phyloP scores from a whole-genome alignment of 2,113 vertebrate species.

The Peucedramus taeniatus region DNA sequence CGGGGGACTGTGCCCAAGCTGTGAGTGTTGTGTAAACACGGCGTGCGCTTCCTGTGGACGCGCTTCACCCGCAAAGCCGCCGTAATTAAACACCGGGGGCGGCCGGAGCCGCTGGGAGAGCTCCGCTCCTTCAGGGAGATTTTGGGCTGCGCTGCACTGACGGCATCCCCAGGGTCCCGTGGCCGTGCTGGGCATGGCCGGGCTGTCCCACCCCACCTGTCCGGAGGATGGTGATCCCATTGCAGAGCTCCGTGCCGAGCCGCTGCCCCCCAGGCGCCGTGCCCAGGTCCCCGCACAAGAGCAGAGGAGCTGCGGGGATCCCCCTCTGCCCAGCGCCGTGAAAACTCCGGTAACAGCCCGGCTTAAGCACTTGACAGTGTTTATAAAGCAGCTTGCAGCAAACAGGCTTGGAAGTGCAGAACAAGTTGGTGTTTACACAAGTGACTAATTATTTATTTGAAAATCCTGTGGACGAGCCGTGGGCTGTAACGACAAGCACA shows the following conservation, averaged over 20 bases:
- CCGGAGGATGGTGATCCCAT: too few species aligned
- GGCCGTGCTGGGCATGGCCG: fast-evolving
- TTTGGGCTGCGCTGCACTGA: not conserved
- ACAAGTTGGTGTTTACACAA: slow-evolving; percentile 51
- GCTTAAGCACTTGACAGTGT: slow-evolving; percentile 67
- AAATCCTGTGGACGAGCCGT: slow-evolving; percentile 1
- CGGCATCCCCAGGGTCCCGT: fast-evolving
- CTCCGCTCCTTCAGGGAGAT: too few species aligned
- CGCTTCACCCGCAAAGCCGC: not conserved
- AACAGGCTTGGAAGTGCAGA: slow-evolving; percentile 39
- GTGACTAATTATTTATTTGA: slow-evolving; percentile 61
- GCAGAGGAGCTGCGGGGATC: fast-evolving
- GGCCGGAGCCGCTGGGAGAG: not conserved
- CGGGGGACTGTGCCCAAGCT: not conserved
- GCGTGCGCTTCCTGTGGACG: not conserved
- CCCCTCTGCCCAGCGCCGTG: not conserved
- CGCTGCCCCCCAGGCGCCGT: not conserved
- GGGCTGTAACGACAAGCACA: slow-evolving; percentile 40
- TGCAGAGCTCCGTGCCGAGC: too few species aligned
- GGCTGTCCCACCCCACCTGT: fast-evolving
- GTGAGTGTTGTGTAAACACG: slow-evolving; percentile 39
- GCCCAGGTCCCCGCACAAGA: fast-evolving
- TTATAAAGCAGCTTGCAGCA: slow-evolving; percentile 41
- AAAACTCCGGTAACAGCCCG: slow-evolving; percentile 48
- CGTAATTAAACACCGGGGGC: not conserved